Conservation (phyloP, 2,113 vertebrate genomes). For the Climacteris rufus region DNA sequence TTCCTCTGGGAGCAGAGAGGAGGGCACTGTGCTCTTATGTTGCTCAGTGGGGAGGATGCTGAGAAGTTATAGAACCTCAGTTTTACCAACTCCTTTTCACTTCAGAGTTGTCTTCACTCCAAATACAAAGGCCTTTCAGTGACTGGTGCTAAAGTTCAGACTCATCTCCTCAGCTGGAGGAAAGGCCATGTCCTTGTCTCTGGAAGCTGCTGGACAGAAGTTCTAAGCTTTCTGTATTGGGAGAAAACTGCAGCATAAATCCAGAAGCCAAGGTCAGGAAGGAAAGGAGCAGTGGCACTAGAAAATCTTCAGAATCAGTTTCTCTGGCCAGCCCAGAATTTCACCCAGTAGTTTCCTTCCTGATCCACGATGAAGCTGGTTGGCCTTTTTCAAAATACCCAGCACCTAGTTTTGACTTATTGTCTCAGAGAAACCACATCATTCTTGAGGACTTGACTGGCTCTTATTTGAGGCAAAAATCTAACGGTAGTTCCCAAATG, state of each 20-base stretch:
- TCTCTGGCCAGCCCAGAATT: background rate
- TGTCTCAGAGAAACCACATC: background rate
- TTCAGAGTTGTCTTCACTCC: background rate
- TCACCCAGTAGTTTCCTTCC: background rate
- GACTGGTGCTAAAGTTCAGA: accelerated
- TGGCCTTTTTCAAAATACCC: background rate
- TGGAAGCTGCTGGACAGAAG: background rate
- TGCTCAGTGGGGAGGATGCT: accelerated
- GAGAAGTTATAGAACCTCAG: accelerated
- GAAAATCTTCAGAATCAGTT: background rate
- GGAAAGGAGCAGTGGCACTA: background rate
- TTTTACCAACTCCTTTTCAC: background rate
- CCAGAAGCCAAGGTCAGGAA: background rate
- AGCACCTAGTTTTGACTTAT: background rate
- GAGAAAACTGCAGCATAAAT: accelerated
- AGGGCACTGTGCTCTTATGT: background rate
- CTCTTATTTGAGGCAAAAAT: background rate
- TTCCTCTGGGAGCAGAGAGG: background rate
- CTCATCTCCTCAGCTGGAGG: background rate
- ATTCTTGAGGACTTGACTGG: background rate
- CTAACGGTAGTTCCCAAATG: background rate
- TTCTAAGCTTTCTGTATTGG: background rate
- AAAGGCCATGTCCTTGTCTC: background rate
- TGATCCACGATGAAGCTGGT: accelerated
- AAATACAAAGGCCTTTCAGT: background rate